Evolutionary conservation across 2,113 vertebrate genomes (phyloP).

Genomic region (Callionymus lyra): DNA sequence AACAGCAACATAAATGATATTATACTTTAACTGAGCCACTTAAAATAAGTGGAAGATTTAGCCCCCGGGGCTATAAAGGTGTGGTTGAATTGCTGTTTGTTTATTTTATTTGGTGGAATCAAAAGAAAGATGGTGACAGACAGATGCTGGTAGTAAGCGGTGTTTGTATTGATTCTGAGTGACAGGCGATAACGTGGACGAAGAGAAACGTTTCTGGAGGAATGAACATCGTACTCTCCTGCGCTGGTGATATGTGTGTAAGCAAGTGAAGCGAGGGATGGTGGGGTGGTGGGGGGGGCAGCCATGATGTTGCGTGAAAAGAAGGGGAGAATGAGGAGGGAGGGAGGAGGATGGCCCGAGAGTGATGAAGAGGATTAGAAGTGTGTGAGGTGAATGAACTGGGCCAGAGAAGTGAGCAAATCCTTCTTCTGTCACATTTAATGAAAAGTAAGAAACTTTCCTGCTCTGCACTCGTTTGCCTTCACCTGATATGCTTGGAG

Average conservation of each 20-base stretch:
- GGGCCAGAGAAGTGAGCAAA: slow-evolving; percentile 29
- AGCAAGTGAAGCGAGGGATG: slow-evolving; percentile 10
- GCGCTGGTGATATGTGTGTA: slow-evolving; percentile 41
- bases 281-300: no score
- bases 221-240: slow-evolving; percentile 42
- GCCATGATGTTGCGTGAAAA: no score
- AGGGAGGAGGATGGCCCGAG: no score
- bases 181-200: slow-evolving; percentile 38
- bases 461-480: slow-evolving; percentile 23
- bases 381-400: slow-evolving; percentile 28
- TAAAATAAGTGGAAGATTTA: no score
- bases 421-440: slow-evolving; percentile 33
- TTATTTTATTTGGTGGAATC: no score
- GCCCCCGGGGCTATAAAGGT: no score
- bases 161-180: slow-evolving; percentile 38
- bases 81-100: no score
- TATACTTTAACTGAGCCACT: no score
- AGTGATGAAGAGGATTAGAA: slow-evolving; percentile 25
- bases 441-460: slow-evolving; percentile 33
- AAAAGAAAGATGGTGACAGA: slow-evolving; percentile 2
- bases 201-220: no score
- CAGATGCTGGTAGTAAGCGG: slow-evolving; percentile 3
- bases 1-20: no score
- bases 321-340: no score
- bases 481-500: slow-evolving; percentile 27